Evolutionary conservation across 2,888 invertebrate genomes (phyloP).

Genomic region (Folsomia manolachei): DNA sequence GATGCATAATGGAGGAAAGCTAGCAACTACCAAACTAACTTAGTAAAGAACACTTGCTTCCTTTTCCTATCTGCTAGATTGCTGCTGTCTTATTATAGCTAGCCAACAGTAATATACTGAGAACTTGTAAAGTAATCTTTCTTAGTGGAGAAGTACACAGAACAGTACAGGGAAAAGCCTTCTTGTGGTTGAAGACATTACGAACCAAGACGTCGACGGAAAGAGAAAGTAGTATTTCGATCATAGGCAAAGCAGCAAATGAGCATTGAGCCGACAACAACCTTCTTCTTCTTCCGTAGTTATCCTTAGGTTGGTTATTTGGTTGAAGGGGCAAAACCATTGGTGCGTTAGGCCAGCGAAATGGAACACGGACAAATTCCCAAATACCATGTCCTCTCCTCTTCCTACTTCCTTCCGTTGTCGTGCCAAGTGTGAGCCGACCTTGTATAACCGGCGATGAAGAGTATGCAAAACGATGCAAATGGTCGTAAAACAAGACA

Average conservation of each 20-base stretch:
- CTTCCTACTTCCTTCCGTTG: not conserved
- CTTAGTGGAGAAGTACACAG: not conserved
- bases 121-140: not conserved
- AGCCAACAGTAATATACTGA: not conserved
- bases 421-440: not conserved
- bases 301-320: not conserved
- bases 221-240: not conserved
- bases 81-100: too few species aligned
- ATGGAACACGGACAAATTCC: conserved; percentile 20
- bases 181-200: not conserved
- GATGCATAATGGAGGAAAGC: conserved; percentile 7
- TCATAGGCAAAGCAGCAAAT: not conserved
- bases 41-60: not conserved
- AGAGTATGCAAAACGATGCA: not conserved
- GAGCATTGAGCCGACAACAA: not conserved
- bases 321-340: too few species aligned
- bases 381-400: conserved; percentile 1
- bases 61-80: conserved; percentile 19
- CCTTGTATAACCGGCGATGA: too few species aligned
- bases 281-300: not conserved
- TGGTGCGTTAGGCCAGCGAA: too few species aligned
- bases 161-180: not conserved
- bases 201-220: too few species aligned
- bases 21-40: not conserved
- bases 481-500: not conserved